phyloP scores from a whole-genome alignment of 2,113 vertebrate genomes.

The Thymallus thymallus region DNA sequence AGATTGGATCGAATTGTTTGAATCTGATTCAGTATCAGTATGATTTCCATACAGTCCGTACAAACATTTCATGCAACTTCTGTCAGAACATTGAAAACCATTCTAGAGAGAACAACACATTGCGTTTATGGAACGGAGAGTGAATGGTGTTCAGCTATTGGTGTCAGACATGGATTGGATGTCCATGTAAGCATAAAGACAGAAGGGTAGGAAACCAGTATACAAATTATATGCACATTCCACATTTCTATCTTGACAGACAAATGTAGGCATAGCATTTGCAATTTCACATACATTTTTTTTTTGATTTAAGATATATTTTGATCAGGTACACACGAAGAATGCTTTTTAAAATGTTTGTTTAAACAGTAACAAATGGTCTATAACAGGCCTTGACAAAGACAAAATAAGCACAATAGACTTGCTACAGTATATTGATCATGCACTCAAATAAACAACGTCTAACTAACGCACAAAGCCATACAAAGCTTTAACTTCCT shows the following conservation, averaged over 20 bases:
- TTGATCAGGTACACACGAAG: too few species aligned
- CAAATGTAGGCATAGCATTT: neutral
- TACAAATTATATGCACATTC: neutral
- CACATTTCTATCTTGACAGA: neutral
- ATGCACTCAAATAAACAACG: constrained; percentile 9
- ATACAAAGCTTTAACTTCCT: constrained; percentile 45
- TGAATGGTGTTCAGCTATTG: neutral
- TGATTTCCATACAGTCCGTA: neutral
- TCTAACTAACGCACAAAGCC: constrained; percentile 13
- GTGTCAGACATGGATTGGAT: neutral
- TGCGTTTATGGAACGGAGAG: neutral
- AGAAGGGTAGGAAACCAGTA: neutral
- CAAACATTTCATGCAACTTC: constrained; percentile 14
- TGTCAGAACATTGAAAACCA: constrained; percentile 44
- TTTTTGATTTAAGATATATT: too few species aligned
- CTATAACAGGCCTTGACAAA: neutral
- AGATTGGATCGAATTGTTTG: too few species aligned
- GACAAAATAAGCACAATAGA: neutral
- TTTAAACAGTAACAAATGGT: neutral
- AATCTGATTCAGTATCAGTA: neutral
- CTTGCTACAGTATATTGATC: neutral
- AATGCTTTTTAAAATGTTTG: too few species aligned
- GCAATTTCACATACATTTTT: too few species aligned
- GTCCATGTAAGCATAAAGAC: neutral
- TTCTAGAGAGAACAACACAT: neutral